These are phyloP conservation scores for Cliona cf. orientalis DNA, from an alignment of 37 sponge, comb jelly and placozoan genomes.

Conservation along the genomic window DNA sequence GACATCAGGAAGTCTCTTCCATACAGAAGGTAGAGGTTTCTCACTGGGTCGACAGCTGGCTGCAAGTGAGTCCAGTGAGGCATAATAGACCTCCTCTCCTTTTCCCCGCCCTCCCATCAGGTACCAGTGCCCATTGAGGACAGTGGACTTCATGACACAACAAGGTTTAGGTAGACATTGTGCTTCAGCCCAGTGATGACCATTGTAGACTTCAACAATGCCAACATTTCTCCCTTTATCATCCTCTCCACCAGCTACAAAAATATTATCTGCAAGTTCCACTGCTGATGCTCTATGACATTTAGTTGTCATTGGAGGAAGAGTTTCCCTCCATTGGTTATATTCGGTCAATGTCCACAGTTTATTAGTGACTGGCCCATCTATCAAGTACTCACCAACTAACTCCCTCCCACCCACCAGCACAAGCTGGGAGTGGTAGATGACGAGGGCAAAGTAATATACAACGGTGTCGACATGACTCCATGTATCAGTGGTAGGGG, in stretches of 20 bases:
- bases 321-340: not conserved
- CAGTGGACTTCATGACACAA: conserved; percentile 5
- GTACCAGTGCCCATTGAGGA: conserved; percentile 2
- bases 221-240: not conserved
- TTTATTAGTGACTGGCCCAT: not conserved
- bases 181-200: not conserved
- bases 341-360: not conserved
- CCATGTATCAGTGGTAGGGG: no score
- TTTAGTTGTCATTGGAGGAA: conserved; percentile 21
- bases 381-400: no score
- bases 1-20: not conserved
- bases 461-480: no score
- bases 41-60: not conserved
- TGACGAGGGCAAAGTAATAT: conserved; percentile 17
- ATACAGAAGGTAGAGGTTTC: no score
- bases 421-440: not conserved
- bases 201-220: conserved; percentile 4
- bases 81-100: conserved; percentile 5
- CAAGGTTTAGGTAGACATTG: conserved; percentile 29
- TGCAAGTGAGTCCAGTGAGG: conserved; percentile 13
- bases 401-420: conserved; percentile 19
- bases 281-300: conserved; percentile 10
- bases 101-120: conserved; percentile 5
- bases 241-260: conserved; percentile 32
- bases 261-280: not conserved